Conservation (phyloP, 2,797 vertebrate genomes). For the Chromobotia macracanthus region DNA sequence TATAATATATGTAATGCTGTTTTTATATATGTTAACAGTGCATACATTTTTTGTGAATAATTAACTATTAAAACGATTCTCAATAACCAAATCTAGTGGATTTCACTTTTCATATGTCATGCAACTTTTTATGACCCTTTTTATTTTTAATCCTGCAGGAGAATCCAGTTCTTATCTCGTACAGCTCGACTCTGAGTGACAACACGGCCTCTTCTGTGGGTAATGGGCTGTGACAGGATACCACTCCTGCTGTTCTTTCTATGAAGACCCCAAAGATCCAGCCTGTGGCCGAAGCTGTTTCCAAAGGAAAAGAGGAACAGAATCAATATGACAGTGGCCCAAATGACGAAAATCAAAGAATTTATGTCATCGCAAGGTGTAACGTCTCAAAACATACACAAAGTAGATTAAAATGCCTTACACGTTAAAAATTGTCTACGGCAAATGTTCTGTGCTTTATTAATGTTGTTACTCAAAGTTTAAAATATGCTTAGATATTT, state of each 20-base stretch:
- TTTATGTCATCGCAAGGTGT: constrained; percentile 70
- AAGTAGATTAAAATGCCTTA: constrained; percentile 18
- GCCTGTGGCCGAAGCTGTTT: constrained; percentile 49
- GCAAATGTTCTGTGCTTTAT: background rate
- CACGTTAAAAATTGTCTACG: background rate
- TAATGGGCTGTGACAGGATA: constrained; percentile 53
- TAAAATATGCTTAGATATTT: background rate
- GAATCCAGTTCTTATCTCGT: constrained; percentile 45
- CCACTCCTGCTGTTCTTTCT: constrained; percentile 51
- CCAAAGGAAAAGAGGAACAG: constrained; percentile 62
- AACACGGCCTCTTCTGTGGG: constrained; percentile 42
- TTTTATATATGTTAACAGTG: background rate
- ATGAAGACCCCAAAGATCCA: background rate
- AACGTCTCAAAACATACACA: constrained; percentile 64
- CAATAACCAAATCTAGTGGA: background rate
- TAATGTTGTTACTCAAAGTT: constrained; percentile 1
- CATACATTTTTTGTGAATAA: background rate
- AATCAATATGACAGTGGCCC: constrained; percentile 68
- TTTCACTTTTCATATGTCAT: background rate
- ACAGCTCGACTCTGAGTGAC: constrained; percentile 49
- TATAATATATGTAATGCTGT: no score
- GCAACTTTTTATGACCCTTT: constrained; percentile 28
- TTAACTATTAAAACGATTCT: background rate
- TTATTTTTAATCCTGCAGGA: constrained; percentile 64
- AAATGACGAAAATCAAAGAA: constrained; percentile 73